Conservation (phyloP, 1,140 invertebrate genomes). For the Sarcophaga peregrina region DNA sequence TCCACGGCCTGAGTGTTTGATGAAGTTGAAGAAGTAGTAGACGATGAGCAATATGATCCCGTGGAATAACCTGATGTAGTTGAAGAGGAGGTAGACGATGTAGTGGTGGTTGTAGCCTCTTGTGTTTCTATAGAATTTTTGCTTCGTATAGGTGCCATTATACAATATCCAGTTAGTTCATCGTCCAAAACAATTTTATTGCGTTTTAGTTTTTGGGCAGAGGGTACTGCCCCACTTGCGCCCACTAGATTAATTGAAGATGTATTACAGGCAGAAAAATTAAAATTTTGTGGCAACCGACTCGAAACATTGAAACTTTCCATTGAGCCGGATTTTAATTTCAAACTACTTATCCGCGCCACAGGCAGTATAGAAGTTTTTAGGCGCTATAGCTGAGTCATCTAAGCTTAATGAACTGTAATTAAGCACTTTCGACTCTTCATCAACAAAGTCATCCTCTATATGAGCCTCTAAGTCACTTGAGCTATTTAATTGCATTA, state of each 20-base stretch:
- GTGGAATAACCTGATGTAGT: constrained; percentile 63
- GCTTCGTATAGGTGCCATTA: constrained; percentile 63
- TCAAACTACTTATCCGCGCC: constrained; percentile 16
- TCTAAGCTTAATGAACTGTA: constrained; percentile 55
- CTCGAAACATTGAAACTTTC: constrained; percentile 61
- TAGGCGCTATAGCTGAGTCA: constrained; percentile 51
- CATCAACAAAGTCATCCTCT: neutral
- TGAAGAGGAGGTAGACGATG: constrained; percentile 52
- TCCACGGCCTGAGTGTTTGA: constrained; percentile 32
- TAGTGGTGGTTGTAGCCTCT: constrained; percentile 43
- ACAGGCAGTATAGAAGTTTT: neutral
- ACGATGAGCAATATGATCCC: constrained; percentile 55
- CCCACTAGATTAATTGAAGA: constrained; percentile 64
- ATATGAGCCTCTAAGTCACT: constrained; percentile 18
- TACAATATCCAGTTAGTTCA: constrained; percentile 62
- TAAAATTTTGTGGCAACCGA: constrained; percentile 61
- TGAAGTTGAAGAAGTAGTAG: constrained; percentile 53
- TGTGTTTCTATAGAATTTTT: constrained; percentile 29
- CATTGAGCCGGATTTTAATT: constrained; percentile 52
- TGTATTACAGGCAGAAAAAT: constrained; percentile 61
- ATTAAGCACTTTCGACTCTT: constrained; percentile 28
- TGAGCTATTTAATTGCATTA: neutral
- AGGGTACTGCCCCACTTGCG: constrained; percentile 53
- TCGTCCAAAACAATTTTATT: constrained; percentile 58
- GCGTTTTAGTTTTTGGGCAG: constrained; percentile 43